A percentile compares a stretch with the other conserved stretches of the same genome.
Evolutionary conservation across 2,797 vertebrate species (phyloP).

Genomic region (Phataginus tricuspis): DNA sequence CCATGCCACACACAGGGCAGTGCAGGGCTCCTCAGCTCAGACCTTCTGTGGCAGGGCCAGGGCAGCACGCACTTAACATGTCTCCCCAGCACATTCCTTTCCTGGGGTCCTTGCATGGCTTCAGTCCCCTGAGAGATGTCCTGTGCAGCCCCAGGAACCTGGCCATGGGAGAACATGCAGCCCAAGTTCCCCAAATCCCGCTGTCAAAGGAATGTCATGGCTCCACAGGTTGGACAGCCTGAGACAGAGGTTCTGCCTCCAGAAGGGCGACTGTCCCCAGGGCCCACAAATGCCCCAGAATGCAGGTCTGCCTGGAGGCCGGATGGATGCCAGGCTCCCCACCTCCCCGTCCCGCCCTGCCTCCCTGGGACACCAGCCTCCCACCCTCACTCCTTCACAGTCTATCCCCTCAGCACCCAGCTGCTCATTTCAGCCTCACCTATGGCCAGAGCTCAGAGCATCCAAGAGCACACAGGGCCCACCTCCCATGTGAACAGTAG

Average conservation of each 20-base stretch:
- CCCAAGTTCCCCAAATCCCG: background rate
- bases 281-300: background rate
- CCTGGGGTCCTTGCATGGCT: rapidly evolving
- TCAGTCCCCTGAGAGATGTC: background rate
- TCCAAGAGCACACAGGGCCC: background rate
- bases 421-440: background rate
- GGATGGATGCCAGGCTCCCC: background rate
- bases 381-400: background rate
- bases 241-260: background rate
- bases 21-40: background rate
- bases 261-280: background rate
- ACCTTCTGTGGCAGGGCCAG: rapidly evolving
- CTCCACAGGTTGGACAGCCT: background rate
- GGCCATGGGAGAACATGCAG: background rate
- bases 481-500: background rate
- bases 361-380: background rate
- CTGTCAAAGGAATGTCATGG: background rate
- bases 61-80: rapidly evolving
- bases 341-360: background rate
- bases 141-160: background rate
- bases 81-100: background rate
- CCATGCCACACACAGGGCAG: background rate
- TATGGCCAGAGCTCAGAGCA: background rate
- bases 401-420: background rate
- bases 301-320: background rate